Percentiles rank a stretch among this genome's conserved stretches.
phyloP scores from a whole-genome alignment of 2,888 invertebrate species.

The Camponotus fellah region DNA sequence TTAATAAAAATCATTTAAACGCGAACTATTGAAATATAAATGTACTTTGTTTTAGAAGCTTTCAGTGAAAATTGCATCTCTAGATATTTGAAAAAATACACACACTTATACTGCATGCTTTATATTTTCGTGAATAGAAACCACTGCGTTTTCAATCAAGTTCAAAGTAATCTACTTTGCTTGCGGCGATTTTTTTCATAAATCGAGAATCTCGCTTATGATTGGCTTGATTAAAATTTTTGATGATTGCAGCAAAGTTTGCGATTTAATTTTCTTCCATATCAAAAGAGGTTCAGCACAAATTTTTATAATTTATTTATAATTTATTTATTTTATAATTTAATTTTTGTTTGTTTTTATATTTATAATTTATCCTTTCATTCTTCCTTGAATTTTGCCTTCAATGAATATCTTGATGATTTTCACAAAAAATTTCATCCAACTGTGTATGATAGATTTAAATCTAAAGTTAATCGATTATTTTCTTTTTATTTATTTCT shows the following conservation, averaged over 20 bases:
- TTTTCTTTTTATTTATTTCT: too few relatives aligned
- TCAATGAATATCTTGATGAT: neutral
- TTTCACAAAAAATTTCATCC: too few relatives aligned
- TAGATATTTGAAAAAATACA: neutral
- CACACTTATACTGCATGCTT: neutral
- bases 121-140: neutral
- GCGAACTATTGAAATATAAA: neutral
- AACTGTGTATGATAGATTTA: too few relatives aligned
- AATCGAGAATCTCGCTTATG: neutral
- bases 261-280: neutral
- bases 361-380: neutral
- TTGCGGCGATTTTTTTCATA: neutral
- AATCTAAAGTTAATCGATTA: too few relatives aligned
- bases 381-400: neutral
- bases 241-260: neutral
- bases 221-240: neutral
- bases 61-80: neutral
- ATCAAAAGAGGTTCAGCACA: too few relatives aligned
- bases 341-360: neutral
- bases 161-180: neutral
- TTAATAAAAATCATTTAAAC: neutral
- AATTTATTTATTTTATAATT: too few relatives aligned
- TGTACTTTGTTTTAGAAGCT: neutral
- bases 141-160: neutral
- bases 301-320: neutral